These are phyloP conservation scores for Chaetops frenatus DNA, from an alignment of 2,113 vertebrate species.

Conservation along the genomic window DNA sequence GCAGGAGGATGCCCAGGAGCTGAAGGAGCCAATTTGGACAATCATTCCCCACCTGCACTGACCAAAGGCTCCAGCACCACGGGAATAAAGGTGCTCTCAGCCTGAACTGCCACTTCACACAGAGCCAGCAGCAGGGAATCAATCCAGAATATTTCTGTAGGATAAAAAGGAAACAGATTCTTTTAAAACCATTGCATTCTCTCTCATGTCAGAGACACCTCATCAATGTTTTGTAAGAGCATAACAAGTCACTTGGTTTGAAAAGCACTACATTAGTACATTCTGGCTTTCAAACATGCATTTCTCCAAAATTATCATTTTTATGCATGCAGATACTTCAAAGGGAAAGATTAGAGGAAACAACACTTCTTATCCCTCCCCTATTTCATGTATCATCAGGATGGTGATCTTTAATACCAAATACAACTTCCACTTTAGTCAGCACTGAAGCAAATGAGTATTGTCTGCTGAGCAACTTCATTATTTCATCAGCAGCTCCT, in stretches of 20 bases:
- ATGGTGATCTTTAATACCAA: not conserved
- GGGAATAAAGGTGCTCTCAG: not conserved
- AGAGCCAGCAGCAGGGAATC: not conserved
- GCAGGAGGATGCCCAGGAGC: not conserved
- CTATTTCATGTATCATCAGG: not conserved
- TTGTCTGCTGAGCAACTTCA: not conserved
- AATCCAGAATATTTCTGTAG: not conserved
- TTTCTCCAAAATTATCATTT: not conserved
- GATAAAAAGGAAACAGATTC: not conserved
- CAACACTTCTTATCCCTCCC: not conserved
- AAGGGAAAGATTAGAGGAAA: not conserved
- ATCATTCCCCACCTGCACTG: not conserved
- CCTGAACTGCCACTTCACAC: not conserved
- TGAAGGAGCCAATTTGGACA: not conserved
- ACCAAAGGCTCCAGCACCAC: not conserved
- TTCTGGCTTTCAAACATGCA: not conserved
- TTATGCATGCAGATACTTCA: not conserved
- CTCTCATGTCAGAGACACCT: not conserved
- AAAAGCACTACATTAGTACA: not conserved
- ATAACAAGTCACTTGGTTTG: not conserved
- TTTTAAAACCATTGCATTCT: not conserved
- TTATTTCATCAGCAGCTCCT: not conserved
- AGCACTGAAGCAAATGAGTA: not conserved
- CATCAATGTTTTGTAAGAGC: not conserved
- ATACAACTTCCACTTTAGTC: not conserved